These are phyloP conservation scores for Mormoops blainvillei DNA, from an alignment of 2,113 vertebrate species.

Conservation along the genomic window DNA sequence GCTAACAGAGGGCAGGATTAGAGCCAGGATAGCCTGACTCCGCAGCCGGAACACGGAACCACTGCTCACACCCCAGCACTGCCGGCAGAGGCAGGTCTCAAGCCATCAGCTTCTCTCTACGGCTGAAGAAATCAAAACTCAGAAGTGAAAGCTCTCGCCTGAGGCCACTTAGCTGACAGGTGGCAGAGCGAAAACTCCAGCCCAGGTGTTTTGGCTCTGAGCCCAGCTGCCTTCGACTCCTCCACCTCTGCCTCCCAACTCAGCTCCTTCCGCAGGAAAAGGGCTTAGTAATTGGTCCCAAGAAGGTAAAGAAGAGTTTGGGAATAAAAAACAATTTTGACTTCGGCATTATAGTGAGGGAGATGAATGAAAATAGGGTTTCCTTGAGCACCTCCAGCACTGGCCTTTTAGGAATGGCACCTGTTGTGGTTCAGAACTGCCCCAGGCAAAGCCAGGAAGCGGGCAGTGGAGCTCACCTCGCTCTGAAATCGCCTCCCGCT, in stretches of 20 bases:
- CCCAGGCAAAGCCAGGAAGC: not conserved
- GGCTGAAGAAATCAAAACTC: not conserved
- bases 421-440: not conserved
- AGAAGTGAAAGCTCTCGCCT: not conserved
- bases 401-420: not conserved
- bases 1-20: not conserved
- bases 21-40: not conserved
- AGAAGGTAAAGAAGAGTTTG: not conserved
- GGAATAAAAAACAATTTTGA: not conserved
- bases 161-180: not conserved
- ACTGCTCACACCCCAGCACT: rapidly evolving
- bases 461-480: rapidly evolving
- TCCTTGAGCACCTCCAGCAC: not conserved
- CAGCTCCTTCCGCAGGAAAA: not conserved
- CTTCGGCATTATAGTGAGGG: not conserved
- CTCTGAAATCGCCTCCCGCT: not conserved
- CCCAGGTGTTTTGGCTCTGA: not conserved
- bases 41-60: rapidly evolving
- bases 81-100: rapidly evolving
- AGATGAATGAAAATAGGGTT: not conserved
- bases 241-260: too few species aligned
- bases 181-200: not conserved
- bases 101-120: not conserved
- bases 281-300: not conserved
- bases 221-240: not conserved